These are phyloP conservation scores for Thymelicus acteon DNA, from an alignment of 2,888 invertebrate species.

Conservation along the genomic window DNA sequence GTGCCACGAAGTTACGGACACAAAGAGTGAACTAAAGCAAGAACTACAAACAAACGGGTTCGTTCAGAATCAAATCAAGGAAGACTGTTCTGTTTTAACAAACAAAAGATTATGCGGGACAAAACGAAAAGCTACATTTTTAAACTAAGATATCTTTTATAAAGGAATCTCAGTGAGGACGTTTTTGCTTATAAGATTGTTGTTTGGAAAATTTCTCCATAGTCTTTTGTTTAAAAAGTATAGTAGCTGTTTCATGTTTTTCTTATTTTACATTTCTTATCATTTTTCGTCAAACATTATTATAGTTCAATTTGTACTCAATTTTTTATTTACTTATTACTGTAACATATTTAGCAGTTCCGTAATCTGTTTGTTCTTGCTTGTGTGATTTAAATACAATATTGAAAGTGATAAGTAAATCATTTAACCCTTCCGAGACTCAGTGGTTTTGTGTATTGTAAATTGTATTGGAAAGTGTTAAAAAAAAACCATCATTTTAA, in stretches of 20 bases:
- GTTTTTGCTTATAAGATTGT: background rate
- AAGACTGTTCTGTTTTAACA: constrained; percentile 30
- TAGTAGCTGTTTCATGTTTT: too few relatives aligned
- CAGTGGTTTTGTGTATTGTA: too few relatives aligned
- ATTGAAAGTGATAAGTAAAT: constrained; percentile 29
- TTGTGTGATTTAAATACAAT: too few relatives aligned
- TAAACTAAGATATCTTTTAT: constrained; percentile 16
- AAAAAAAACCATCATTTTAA: too few relatives aligned
- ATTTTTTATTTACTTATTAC: too few relatives aligned
- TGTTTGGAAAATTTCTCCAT: background rate
- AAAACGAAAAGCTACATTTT: constrained; percentile 13
- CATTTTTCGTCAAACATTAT: too few relatives aligned
- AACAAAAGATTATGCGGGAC: constrained; percentile 33
- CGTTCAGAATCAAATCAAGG: constrained; percentile 32
- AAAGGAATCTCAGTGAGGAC: background rate
- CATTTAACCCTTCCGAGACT: too few relatives aligned
- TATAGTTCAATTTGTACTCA: too few relatives aligned
- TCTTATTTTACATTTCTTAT: too few relatives aligned
- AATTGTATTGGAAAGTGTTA: too few relatives aligned
- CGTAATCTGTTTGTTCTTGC: too few relatives aligned
- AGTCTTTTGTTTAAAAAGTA: background rate
- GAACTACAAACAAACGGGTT: constrained; percentile 24
- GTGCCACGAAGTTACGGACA: constrained; percentile 26
- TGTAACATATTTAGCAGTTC: too few relatives aligned
- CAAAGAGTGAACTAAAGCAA: constrained; percentile 30